phyloP scores from a whole-genome alignment of 2,113 vertebrate genomes.

The Antechinus flavipes region DNA sequence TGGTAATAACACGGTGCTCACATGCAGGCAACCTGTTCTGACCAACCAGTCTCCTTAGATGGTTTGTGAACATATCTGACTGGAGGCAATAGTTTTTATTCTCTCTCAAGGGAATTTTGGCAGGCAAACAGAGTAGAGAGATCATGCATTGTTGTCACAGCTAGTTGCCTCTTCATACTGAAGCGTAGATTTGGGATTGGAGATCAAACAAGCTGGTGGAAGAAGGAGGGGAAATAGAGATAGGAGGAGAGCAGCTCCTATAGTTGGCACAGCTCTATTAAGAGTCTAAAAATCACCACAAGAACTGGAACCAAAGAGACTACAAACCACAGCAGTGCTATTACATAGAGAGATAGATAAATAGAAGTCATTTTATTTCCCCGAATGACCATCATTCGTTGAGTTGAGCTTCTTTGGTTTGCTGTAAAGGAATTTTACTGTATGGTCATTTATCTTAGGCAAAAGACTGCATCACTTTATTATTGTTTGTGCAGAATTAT shows the following conservation, averaged over 20 bases:
- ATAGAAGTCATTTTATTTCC: slow-evolving; percentile 71
- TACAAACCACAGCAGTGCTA: background rate
- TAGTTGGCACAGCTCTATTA: slow-evolving; percentile 68
- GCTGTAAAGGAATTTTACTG: slow-evolving; percentile 52
- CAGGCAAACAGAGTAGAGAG: background rate
- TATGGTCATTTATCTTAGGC: background rate
- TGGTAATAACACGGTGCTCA: background rate
- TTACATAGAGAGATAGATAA: background rate
- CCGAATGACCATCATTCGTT: slow-evolving; percentile 69
- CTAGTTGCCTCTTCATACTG: slow-evolving; percentile 45
- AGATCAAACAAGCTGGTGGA: slow-evolving; percentile 72
- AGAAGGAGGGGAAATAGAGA: slow-evolving; percentile 66
- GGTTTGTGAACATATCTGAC: background rate
- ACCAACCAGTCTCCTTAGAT: background rate
- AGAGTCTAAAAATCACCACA: slow-evolving; percentile 78
- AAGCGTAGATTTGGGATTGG: slow-evolving; percentile 49
- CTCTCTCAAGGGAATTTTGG: background rate
- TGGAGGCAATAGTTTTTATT: background rate
- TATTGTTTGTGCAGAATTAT: background rate
- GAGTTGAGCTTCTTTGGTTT: slow-evolving; percentile 74
- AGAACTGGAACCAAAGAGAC: background rate
- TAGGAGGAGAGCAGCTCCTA: slow-evolving; percentile 68
- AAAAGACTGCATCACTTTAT: background rate
- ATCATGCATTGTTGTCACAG: background rate
- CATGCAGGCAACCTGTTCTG: background rate